phyloP scores from a whole-genome alignment of 2,797 vertebrate genomes.

The Acanthurus leucopareius region DNA sequence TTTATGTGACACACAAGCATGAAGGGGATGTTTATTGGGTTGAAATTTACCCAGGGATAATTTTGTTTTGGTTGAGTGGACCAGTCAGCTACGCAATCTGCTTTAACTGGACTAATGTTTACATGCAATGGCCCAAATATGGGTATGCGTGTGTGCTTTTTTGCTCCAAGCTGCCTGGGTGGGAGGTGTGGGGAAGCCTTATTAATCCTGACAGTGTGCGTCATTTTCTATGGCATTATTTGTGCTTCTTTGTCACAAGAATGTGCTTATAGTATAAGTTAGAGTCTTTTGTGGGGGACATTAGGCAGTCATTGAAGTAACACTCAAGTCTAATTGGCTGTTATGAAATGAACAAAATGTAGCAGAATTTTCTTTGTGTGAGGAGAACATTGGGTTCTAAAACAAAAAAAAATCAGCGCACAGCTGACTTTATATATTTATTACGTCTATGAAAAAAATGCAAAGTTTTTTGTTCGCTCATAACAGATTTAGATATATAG shows the following conservation, averaged over 20 bases:
- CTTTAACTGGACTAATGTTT: slow-evolving; percentile 46
- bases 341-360: slow-evolving; percentile 4
- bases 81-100: slow-evolving; percentile 35
- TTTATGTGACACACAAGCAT: slow-evolving; percentile 31
- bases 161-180: slow-evolving; percentile 31
- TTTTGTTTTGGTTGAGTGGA: slow-evolving; percentile 42
- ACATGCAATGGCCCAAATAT: slow-evolving; percentile 23
- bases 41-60: slow-evolving; percentile 40
- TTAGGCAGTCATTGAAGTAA: slow-evolving; percentile 27
- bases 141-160: not conserved
- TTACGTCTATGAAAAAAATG: not conserved
- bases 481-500: not conserved
- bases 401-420: not conserved
- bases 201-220: slow-evolving; percentile 60
- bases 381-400: not conserved
- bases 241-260: slow-evolving; percentile 44
- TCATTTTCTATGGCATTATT: slow-evolving; percentile 45
- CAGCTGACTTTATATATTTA: not conserved
- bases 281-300: slow-evolving; percentile 24
- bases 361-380: not conserved
- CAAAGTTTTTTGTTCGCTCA: not conserved
- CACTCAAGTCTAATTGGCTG: slow-evolving; percentile 36
- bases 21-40: slow-evolving; percentile 45
- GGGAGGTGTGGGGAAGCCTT: slow-evolving; percentile 40
- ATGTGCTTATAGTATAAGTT: slow-evolving; percentile 44